Evolutionary conservation across 2,113 vertebrate species (phyloP).

Genomic region (Bungarus multicinctus): DNA sequence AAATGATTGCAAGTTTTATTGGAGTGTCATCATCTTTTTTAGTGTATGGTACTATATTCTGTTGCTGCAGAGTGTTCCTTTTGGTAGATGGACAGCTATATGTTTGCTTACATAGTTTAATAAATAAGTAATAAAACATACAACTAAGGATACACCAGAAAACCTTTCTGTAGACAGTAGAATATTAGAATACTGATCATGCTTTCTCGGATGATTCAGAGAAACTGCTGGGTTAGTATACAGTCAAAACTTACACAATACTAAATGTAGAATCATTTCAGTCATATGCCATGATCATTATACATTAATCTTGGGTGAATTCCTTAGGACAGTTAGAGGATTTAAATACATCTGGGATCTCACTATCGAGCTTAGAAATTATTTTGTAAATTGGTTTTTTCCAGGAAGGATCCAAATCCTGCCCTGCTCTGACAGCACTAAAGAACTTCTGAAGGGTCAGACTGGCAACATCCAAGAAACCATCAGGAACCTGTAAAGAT

Average conservation of each 20-base stretch:
- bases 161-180: neutral
- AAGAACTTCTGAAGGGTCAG: slow-evolving; percentile 93
- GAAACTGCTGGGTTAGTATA: neutral
- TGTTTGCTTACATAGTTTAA: neutral
- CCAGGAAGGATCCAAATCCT: slow-evolving; percentile 93
- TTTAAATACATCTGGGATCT: slow-evolving; percentile 91
- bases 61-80: neutral
- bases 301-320: slow-evolving; percentile 47
- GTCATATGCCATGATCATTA: neutral
- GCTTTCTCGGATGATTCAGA: neutral
- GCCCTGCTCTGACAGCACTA: slow-evolving; percentile 81
- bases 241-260: neutral
- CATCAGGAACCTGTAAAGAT: slow-evolving; percentile 82
- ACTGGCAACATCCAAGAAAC: slow-evolving; percentile 90
- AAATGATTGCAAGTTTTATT: neutral
- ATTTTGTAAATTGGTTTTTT: slow-evolving; percentile 99
- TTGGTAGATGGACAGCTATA: neutral
- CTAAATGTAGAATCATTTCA: neutral
- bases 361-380: slow-evolving; percentile 95
- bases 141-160: neutral
- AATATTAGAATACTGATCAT: neutral
- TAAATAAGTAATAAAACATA: neutral
- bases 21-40: neutral
- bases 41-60: neutral
- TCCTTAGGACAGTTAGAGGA: slow-evolving; percentile 77